Percentiles rank a stretch among this genome's conserved stretches.
phyloP scores from a whole-genome alignment of 2,797 vertebrate genomes.

The Acanthiza pusilla region DNA sequence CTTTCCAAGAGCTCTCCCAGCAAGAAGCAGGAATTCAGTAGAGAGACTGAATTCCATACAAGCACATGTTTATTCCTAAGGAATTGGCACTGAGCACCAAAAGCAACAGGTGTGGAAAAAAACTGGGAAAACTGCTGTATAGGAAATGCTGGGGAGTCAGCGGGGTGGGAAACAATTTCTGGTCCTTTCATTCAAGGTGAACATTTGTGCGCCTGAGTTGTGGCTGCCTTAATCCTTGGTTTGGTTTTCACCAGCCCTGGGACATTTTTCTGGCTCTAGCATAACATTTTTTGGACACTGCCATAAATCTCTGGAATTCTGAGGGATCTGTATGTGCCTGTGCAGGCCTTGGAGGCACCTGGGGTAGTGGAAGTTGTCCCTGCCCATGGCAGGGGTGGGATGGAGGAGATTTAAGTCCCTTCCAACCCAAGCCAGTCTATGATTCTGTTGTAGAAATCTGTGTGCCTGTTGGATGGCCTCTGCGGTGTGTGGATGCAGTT shows the following conservation, averaged over 20 bases:
- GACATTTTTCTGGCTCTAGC: neutral
- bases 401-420: neutral
- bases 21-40: neutral
- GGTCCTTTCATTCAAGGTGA: neutral
- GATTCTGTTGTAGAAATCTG: no score
- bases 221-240: neutral
- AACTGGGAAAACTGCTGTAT: neutral
- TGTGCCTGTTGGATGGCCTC: no score
- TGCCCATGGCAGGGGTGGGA: neutral
- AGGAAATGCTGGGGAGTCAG: neutral
- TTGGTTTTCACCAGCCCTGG: neutral
- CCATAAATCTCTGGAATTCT: neutral
- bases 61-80: neutral
- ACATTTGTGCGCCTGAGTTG: neutral
- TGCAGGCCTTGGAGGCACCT: neutral
- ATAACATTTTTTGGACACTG: neutral
- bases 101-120: neutral
- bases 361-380: neutral
- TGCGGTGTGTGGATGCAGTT: no score
- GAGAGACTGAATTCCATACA: neutral
- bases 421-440: neutral
- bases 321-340: accelerated
- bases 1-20: neutral
- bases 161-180: neutral
- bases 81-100: neutral